Base-by-base conservation (phyloP, 2,113 vertebrate species). In the Pomatostomus ruficeps region DNA sequence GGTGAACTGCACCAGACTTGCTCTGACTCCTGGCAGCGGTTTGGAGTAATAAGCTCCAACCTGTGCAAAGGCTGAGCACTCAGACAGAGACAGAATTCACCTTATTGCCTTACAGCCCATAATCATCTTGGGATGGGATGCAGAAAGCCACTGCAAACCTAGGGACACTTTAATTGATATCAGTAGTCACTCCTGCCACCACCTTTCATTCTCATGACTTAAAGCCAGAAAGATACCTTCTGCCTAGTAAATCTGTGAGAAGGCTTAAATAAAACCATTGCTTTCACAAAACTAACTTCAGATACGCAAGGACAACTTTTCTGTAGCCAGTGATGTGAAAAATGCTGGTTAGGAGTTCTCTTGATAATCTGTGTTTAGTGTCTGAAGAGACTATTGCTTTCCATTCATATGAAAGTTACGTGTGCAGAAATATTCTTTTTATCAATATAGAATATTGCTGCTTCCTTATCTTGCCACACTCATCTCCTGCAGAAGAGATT, bases 51-150 rank as follows among this genome's bases (percentile, higher is more conserved):
- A 9, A 58, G 3, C 17, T 35, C 26, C 48, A 76, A 23, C 10
- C 9, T 55, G n/a, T 23, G 7, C 8, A 54, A 9, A 1, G 9
- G 35, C 7, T 0, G 1, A 77, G 16, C 11, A 17, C 18, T 84
- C 33, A 62, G 63, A 21, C 7, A 79, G 28, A 66, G 36, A 45
- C 16, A 70, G 26, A 78, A 63, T 68, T 75, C 31, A 45, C 15
- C 18, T 79, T 51, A 17, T 26, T 63, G 61, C 28, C 35, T 42
- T 67, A 31, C 17, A 62, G 33, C 14, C 43, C 17, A 8, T 36
- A 83, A 57, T 54, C 9, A 33, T 49, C 52, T 70, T n/a, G 26
- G 8, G 25, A 54, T 29, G 18, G 23, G 18, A 54, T 76, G 51
- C 46, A 90, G 23, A 28, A 67, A 82, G 10, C 8, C 38, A 38